These are phyloP conservation scores for Pipistrellus kuhlii DNA, from an alignment of 2,797 vertebrate genomes.

Conservation along the genomic window DNA sequence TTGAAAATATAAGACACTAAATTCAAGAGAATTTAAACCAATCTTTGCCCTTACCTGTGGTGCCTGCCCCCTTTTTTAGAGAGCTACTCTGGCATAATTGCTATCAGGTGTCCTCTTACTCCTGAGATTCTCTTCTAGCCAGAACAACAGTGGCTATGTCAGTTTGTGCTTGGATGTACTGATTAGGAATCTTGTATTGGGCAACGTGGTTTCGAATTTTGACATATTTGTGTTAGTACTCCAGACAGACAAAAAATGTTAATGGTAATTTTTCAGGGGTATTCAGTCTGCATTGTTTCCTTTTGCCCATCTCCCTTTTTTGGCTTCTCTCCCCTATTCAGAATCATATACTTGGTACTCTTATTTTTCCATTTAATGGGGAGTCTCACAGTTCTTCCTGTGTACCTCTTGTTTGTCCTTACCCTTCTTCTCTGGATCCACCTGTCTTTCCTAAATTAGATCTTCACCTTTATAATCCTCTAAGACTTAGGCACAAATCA, in stretches of 20 bases:
- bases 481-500: neutral
- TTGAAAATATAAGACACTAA: neutral
- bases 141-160: neutral
- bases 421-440: constrained; percentile 22
- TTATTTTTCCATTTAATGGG: neutral
- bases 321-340: neutral
- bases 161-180: neutral
- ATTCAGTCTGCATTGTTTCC: neutral
- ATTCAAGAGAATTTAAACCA: neutral
- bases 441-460: neutral
- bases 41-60: neutral
- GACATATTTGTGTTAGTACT: neutral
- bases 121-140: neutral
- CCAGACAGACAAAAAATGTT: neutral
- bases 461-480: neutral
- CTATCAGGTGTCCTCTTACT: neutral
- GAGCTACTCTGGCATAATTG: neutral
- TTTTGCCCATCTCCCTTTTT: neutral
- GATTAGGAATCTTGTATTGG: neutral
- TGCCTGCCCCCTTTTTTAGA: neutral
- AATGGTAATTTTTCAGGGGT: neutral
- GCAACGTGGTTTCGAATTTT: neutral
- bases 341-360: neutral
- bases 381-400: neutral
- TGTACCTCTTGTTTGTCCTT: neutral